Conservation (phyloP, 2,113 vertebrate species). For the Pelmatolapia mariae region DNA sequence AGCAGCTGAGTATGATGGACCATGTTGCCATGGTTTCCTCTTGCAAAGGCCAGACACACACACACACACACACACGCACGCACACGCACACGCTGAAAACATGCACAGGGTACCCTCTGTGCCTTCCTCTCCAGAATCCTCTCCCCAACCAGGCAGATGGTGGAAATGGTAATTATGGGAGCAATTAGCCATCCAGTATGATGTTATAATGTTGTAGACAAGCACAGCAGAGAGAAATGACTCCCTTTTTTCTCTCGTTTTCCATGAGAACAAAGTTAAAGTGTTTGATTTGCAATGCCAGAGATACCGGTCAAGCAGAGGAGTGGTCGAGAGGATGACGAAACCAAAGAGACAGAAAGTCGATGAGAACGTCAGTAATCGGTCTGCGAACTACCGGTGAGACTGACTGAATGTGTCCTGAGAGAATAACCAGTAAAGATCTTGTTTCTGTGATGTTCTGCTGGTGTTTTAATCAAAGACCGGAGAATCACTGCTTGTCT, state of each 20-base stretch:
- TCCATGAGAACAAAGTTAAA: not conserved
- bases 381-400: not conserved
- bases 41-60: not conserved
- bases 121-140: not conserved
- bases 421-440: not conserved
- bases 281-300: not conserved
- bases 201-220: not conserved
- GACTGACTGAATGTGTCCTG: not conserved
- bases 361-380: not conserved
- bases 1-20: not conserved
- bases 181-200: not conserved
- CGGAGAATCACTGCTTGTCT: not conserved
- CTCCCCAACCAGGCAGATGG: constrained; percentile 29
- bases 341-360: not conserved
- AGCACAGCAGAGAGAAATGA: not conserved
- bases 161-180: constrained; percentile 20
- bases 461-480: not conserved
- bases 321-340: not conserved
- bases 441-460: not conserved
- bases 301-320: not conserved
- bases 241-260: not conserved
- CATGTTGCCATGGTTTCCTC: constrained; percentile 29
- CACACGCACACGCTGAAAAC: not conserved
- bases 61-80: not conserved
- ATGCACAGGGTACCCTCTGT: not conserved